Conservation (phyloP, 2,888 invertebrate species). For the Listrodromus nycthemerus region DNA sequence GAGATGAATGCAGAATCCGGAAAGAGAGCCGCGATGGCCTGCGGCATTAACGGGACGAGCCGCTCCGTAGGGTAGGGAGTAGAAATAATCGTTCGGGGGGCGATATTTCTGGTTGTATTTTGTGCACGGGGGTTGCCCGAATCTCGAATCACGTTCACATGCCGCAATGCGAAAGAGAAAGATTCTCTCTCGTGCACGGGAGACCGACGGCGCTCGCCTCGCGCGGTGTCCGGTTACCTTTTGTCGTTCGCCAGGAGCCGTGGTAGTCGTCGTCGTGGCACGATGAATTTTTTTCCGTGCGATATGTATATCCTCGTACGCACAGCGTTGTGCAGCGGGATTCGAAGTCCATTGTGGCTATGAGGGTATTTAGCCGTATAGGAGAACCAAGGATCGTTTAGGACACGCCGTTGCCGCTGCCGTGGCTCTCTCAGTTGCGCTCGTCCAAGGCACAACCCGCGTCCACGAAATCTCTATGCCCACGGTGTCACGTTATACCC, state of each 20-base stretch:
- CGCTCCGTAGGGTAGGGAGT: constrained; percentile 30
- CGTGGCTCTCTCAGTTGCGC: constrained; percentile 19
- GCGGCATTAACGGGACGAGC: constrained; percentile 11
- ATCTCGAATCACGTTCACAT: constrained; percentile 50
- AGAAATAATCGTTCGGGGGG: constrained; percentile 58
- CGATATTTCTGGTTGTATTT: constrained; percentile 58
- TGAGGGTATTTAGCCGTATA: constrained; percentile 66
- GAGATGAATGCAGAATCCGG: constrained; percentile 56
- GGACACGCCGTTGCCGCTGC: background rate
- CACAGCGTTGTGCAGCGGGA: constrained; percentile 27
- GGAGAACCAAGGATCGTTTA: background rate
- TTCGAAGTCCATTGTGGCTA: constrained; percentile 50
- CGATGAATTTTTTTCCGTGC: constrained; percentile 72
- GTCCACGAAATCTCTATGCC: constrained; percentile 53
- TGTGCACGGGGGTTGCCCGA: constrained; percentile 39
- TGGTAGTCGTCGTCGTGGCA: constrained; percentile 76
- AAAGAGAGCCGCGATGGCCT: constrained; percentile 29
- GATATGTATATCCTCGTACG: constrained; percentile 74
- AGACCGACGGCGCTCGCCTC: constrained; percentile 41
- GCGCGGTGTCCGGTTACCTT: constrained; percentile 83
- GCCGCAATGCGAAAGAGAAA: constrained; percentile 56
- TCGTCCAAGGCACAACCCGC: constrained; percentile 33
- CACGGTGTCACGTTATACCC: constrained; percentile 79
- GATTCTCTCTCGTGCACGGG: constrained; percentile 45
- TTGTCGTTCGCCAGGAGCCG: constrained; percentile 79